phyloP scores from a whole-genome alignment of 1,140 invertebrate genomes.

The Triops cancriformis region DNA sequence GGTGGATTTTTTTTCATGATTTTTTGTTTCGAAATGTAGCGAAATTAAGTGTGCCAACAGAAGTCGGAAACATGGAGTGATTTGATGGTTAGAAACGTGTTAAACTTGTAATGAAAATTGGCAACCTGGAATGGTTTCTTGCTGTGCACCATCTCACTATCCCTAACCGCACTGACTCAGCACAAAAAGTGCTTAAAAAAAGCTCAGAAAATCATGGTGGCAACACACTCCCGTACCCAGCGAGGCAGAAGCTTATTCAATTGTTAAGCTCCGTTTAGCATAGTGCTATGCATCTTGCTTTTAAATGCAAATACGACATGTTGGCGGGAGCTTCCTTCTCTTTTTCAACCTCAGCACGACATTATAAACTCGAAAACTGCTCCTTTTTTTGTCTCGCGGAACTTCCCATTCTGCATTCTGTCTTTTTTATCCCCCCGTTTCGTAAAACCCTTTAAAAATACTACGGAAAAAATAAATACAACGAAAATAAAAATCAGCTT shows the following conservation, averaged over 20 bases:
- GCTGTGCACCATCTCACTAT: not conserved
- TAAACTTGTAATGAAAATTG: not conserved
- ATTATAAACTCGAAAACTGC: not conserved
- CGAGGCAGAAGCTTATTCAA: slow-evolving; percentile 5
- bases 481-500: not conserved
- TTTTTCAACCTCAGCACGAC: not conserved
- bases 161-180: not conserved
- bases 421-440: not conserved
- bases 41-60: not conserved
- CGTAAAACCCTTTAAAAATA: no score
- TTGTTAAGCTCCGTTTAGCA: slow-evolving; percentile 2
- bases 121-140: not conserved
- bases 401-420: not conserved
- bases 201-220: not conserved
- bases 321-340: not conserved
- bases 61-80: not conserved
- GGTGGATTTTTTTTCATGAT: no score
- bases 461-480: no score
- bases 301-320: slow-evolving; percentile 8
- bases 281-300: slow-evolving; percentile 4
- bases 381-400: not conserved
- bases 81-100: not conserved
- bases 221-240: not conserved
- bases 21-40: no score
- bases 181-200: not conserved